Base-by-base conservation (phyloP, 2,797 vertebrate genomes). In the Artibeus jamaicensis region DNA sequence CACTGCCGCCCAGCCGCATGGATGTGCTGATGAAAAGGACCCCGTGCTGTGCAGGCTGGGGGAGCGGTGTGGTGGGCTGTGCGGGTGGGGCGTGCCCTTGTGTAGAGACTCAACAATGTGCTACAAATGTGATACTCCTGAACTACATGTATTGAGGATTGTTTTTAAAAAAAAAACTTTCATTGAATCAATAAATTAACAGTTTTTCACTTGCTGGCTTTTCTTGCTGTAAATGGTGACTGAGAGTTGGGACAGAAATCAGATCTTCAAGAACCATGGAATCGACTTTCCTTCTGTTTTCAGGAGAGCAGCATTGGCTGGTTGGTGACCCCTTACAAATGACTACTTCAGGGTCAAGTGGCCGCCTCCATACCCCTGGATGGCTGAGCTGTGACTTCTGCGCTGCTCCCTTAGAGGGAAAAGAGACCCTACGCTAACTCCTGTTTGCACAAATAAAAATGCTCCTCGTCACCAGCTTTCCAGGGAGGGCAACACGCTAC, bases 121-220 rank as follows among this genome's bases (percentile, higher is more conserved):
- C 97, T 96, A 71, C 94, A 97, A 94, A 96, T 97, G 96, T 96
- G 96, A 96, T 92, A 74, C 95, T 94, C 96, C 96, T 95, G 94
- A 96, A 94, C 95, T 96, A 95, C 96, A 97, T 97, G 97, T 97
- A 97, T 90, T 96, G 96, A 97, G 97, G 96, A 97, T 96, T 97
- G 84, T 95, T 94, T 26, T 11, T 4, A 26, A 11, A 53, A n/a
- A n/a, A n/a, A n/a, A 83, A 92, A 67, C 62, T 89, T 86, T 92
- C 76, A 87, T 55, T 76, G 96, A 97, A 93, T 93, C 97, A 98
- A 98, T 97, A 97, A 97, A 97, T 97, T 92, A 96, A 97, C 97
- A 90, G 93, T 96, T 98, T 97, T 97, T 93, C 94, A 97, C 89
- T 89, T 92, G 91, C 91, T 98, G 97, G 94, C 94, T 96, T 93